A percentile compares a stretch with the other conserved stretches of the same genome.
Conservation (phyloP, 2,797 vertebrate species). For the Phyllotis vaccarum region DNA sequence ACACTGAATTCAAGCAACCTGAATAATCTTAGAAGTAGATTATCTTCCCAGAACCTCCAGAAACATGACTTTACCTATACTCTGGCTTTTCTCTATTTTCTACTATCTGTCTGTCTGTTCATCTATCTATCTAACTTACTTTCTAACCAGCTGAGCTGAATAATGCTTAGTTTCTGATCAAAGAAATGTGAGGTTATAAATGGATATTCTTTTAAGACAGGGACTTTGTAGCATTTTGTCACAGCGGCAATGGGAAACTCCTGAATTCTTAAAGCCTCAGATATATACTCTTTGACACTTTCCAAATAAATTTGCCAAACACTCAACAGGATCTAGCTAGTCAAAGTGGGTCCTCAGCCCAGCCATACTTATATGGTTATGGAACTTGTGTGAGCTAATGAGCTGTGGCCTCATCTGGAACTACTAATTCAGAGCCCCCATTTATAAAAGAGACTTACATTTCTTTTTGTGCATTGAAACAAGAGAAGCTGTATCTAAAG, state of each 20-base stretch:
- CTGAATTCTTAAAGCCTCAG: constrained; percentile 21
- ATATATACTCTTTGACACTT: constrained; percentile 21
- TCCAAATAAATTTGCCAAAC: constrained; percentile 7
- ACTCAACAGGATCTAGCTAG: constrained; percentile 3
- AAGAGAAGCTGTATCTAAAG: not conserved
- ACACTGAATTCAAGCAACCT: not conserved
- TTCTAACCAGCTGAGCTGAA: not conserved
- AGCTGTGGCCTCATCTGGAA: not conserved
- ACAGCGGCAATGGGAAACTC: constrained; percentile 4
- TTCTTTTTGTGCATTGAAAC: constrained; percentile 41
- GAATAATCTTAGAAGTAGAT: not conserved
- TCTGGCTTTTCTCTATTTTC: not conserved
- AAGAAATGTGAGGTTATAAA: constrained; percentile 46
- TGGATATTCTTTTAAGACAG: constrained; percentile 10
- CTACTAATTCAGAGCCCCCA: not conserved
- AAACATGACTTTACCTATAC: not conserved
- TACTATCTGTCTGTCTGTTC: not conserved
- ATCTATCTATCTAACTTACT: not conserved
- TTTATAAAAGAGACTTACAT: constrained; percentile 8
- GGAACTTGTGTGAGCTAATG: not conserved
- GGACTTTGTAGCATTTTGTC: constrained; percentile 48
- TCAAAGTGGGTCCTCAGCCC: not conserved
- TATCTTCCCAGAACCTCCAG: not conserved
- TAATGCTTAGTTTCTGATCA: not conserved
- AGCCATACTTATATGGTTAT: not conserved